These are phyloP conservation scores for Rotaria socialis DNA, from an alignment of 2,888 invertebrate genomes.

Conservation along the genomic window DNA sequence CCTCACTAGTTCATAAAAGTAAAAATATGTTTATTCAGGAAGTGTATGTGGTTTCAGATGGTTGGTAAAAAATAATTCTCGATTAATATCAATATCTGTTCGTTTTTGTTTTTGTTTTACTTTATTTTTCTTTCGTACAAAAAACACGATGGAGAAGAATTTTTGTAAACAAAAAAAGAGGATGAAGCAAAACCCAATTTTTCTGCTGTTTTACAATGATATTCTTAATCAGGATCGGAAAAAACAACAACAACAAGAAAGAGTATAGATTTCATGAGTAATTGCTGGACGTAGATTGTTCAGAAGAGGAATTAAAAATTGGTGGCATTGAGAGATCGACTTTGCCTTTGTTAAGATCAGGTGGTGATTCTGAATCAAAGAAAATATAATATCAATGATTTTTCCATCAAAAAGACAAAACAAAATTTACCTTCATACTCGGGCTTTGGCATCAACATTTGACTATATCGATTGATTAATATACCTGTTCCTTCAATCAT, in stretches of 20 bases:
- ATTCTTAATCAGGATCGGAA: neutral
- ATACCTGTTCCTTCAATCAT: slow-evolving; percentile 76
- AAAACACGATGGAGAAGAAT: neutral
- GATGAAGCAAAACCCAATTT: neutral
- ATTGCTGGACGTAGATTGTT: neutral
- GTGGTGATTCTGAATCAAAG: neutral
- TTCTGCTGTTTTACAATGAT: neutral
- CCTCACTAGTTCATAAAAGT: too few species aligned
- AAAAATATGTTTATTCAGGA: too few species aligned
- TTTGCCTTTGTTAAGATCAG: slow-evolving; percentile 13
- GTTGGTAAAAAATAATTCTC: neutral
- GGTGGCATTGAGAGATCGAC: neutral
- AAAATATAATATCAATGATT: neutral
- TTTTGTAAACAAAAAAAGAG: neutral
- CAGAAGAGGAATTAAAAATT: neutral
- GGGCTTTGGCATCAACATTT: neutral
- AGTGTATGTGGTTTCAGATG: too few species aligned
- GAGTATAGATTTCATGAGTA: neutral
- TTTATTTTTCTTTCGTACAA: neutral
- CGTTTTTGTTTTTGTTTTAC: neutral
- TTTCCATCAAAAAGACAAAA: neutral
- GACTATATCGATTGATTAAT: slow-evolving; percentile 21
- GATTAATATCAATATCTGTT: neutral
- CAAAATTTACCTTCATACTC: neutral
- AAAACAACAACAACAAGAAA: neutral